These are phyloP conservation scores for Eira barbara DNA, from an alignment of 2,113 vertebrate species.

Conservation along the genomic window DNA sequence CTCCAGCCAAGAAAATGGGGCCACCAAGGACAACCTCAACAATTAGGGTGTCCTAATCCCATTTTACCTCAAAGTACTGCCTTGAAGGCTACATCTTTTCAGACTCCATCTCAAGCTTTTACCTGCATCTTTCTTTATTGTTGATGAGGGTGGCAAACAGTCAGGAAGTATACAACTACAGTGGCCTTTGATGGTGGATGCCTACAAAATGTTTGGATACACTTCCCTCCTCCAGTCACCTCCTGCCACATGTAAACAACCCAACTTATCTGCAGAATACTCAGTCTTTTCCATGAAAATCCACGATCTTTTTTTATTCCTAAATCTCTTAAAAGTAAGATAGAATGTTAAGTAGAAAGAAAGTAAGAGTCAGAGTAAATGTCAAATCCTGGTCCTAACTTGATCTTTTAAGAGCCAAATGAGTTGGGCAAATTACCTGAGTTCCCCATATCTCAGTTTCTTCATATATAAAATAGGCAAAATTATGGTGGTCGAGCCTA, in stretches of 20 bases:
- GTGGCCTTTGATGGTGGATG: neutral
- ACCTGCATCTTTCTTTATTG: neutral
- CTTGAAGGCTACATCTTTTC: neutral
- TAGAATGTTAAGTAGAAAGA: neutral
- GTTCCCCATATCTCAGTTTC: neutral
- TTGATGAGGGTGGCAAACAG: rapidly evolving
- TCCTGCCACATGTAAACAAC: neutral
- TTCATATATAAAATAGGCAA: neutral
- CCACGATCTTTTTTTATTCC: neutral
- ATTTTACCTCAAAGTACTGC: neutral
- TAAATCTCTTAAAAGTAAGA: neutral
- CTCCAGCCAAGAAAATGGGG: neutral
- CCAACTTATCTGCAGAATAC: neutral
- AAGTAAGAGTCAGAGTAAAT: neutral
- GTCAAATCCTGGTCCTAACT: neutral
- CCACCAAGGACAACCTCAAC: neutral
- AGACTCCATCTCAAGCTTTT: neutral
- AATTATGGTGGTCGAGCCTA: neutral
- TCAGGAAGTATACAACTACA: neutral
- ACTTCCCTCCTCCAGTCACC: neutral
- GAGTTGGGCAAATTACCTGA: neutral
- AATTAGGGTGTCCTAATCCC: neutral
- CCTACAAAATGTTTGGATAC: neutral
- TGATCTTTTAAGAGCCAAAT: neutral
- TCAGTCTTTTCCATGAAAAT: neutral